A percentile compares a stretch with the other conserved stretches of the same genome.
Evolutionary conservation across 2,797 vertebrate genomes (phyloP).

Genomic region (Gallinago stenura): DNA sequence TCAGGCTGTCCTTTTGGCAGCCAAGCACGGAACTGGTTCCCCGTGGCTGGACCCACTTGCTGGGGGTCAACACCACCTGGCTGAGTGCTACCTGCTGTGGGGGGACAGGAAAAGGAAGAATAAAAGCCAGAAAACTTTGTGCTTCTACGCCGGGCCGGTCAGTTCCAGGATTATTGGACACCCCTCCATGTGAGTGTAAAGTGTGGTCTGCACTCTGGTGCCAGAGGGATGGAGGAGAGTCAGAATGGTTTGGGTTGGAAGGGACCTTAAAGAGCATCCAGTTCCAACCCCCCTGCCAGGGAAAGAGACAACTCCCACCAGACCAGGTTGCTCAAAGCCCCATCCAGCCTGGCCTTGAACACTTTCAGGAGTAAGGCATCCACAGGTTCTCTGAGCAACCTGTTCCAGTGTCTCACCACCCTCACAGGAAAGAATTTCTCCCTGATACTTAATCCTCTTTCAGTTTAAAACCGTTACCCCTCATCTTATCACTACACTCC

Average conservation of each 20-base stretch:
- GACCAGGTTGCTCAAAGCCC: neutral
- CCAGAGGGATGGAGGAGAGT: neutral
- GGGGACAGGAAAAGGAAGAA: neutral
- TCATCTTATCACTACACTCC: neutral
- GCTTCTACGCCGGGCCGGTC: neutral
- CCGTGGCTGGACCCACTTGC: neutral
- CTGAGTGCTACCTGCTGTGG: neutral
- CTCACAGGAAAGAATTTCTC: neutral
- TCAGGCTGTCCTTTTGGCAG: neutral
- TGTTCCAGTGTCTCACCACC: neutral
- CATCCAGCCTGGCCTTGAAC: neutral
- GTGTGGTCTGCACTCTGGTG: neutral
- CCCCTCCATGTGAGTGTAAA: neutral
- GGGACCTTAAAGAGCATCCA: neutral
- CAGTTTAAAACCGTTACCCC: neutral
- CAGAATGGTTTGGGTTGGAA: neutral
- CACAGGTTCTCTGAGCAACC: neutral
- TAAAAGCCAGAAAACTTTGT: neutral
- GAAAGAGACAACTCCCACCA: neutral
- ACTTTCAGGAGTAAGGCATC: neutral
- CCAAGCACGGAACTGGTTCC: neutral
- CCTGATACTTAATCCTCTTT: neutral
- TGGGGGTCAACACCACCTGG: neutral
- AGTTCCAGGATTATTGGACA: neutral
- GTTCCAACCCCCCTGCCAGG: neutral